Evolutionary conservation across 2,797 vertebrate species (phyloP), one percentile per base, ranked within the genome.

Genomic region (Sebastes jordani): DNA sequence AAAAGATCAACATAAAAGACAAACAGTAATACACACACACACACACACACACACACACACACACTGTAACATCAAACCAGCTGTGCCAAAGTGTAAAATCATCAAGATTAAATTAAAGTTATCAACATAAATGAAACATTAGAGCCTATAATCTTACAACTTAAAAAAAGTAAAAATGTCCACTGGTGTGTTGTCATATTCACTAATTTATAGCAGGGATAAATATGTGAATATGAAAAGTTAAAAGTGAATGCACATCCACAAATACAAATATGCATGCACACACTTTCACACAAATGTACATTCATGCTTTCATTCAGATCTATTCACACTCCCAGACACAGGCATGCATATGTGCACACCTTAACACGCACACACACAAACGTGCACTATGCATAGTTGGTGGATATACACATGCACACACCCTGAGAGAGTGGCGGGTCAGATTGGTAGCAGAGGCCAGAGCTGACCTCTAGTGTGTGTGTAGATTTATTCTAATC

Each of bases 401-500:
- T 52, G 62, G 61, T 56, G 54, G 69, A 69, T 9, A 71, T 61
- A 18, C 67, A 52, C 69, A 87, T 86, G 76, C 64, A 87, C 86
- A 79, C 64, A 23, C 74, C 64, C 71, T 82, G 74, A 84, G 84
- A 88, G 89, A 89, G 89, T 81, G 89, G 87, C 85, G 90, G 95
- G 94, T 96, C 94, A 93, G 86, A 82, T 46, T 61, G 42, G 91
- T 92, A 92, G 91, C 94, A 87, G 93, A 88, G 94, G 87, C 94
- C 92, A 80, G 68, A 81, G 88, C 89, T 95, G 95, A 96, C 95
- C 96, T 96, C 94, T 93, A 83, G 94, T 93, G 93, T 92, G 94
- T 93, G 93, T 95, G 93, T 93, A 94, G 95, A 95, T 95, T 96
- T 96, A 96, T 96, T 96, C 93, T 96, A 96, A 96, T 96, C 95